These are phyloP conservation scores for Megaustenia siamemsis DNA, from an alignment of 2,888 invertebrate genomes.

Conservation along the genomic window DNA sequence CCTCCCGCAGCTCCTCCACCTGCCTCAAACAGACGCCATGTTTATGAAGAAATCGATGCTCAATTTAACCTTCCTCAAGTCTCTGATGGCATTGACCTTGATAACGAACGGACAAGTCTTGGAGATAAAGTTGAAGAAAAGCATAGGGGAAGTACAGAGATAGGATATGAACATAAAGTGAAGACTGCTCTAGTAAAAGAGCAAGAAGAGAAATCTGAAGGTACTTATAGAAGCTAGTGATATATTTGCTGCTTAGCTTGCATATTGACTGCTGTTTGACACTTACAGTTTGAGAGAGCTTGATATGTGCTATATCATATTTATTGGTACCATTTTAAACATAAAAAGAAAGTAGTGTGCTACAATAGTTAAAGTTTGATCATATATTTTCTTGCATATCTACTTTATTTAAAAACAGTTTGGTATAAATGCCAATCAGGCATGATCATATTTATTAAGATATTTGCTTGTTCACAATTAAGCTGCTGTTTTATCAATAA, in stretches of 20 bases:
- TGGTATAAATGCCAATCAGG: no score
- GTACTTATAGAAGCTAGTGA: neutral
- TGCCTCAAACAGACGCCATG: neutral
- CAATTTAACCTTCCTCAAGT: neutral
- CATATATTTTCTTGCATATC: no score
- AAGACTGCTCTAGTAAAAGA: neutral
- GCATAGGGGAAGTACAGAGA: neutral
- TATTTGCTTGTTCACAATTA: no score
- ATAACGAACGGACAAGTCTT: neutral
- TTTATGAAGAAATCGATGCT: neutral
- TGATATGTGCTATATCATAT: no score
- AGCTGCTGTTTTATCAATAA: no score
- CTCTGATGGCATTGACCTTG: conserved; percentile 3
- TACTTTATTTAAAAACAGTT: no score
- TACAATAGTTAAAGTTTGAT: no score
- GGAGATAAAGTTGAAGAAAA: neutral
- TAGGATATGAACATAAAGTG: neutral
- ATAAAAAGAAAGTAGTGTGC: no score
- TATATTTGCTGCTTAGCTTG: neutral
- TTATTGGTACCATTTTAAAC: no score
- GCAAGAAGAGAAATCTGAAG: neutral
- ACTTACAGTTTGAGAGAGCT: no score
- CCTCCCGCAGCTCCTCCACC: no score
- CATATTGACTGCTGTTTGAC: neutral
- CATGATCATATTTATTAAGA: no score